Evolutionary conservation across 1,140 invertebrate species (phyloP).

Genomic region (Propsilocerus akamusi): DNA sequence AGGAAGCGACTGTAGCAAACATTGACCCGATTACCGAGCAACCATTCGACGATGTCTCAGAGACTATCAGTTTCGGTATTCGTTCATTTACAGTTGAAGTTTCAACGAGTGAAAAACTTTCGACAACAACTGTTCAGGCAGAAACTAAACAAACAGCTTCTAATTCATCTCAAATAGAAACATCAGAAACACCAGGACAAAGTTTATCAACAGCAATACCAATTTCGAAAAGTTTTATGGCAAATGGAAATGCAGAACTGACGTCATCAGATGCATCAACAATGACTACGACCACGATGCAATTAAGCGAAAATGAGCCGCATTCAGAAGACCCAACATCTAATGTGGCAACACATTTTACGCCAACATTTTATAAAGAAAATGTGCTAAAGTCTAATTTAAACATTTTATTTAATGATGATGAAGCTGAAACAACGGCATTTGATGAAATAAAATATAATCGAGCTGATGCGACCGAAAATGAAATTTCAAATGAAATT

Average conservation of each 20-base stretch:
- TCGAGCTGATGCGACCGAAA: neutral
- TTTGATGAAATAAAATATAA: neutral
- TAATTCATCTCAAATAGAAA: too few relatives aligned
- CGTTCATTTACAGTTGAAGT: slow-evolving; percentile 7
- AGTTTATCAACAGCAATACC: neutral
- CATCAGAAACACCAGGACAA: too few relatives aligned
- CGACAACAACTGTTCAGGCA: neutral
- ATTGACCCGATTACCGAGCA: too few relatives aligned
- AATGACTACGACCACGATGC: neutral
- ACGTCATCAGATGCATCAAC: too few relatives aligned
- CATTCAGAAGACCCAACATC: neutral
- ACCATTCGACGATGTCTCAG: too few relatives aligned
- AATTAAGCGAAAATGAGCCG: too few relatives aligned
- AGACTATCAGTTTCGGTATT: slow-evolving; percentile 6
- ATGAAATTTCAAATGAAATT: slow-evolving; percentile 5
- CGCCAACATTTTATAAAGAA: neutral
- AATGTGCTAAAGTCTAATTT: neutral
- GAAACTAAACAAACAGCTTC: too few relatives aligned
- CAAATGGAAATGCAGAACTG: too few relatives aligned
- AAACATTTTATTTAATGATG: slow-evolving; percentile 1
- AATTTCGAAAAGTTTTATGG: neutral
- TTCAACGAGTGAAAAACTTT: neutral
- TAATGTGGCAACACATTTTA: neutral
- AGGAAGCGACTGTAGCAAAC: too few relatives aligned
- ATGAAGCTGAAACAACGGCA: neutral